These are phyloP conservation scores for Pristionchus exspectatus DNA, from an alignment of 2,888 invertebrate genomes.

Conservation along the genomic window DNA sequence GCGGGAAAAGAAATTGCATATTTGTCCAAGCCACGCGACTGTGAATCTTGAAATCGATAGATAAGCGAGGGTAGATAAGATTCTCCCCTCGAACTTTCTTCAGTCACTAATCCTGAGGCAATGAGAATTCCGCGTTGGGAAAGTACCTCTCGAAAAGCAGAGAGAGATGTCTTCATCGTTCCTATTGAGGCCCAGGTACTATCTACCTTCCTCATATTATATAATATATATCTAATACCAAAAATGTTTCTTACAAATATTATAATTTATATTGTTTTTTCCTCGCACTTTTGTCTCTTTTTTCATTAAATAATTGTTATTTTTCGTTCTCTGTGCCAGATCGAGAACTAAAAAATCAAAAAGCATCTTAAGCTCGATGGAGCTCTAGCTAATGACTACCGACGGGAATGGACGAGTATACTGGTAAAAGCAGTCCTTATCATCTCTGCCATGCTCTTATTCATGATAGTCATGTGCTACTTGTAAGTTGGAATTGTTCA, in stretches of 20 bases:
- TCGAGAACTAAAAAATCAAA: no score
- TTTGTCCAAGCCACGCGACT: not conserved
- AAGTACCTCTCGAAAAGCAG: not conserved
- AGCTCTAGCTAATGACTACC: not conserved
- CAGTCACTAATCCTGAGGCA: not conserved
- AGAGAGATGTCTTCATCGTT: constrained; percentile 39
- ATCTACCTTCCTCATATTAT: no score
- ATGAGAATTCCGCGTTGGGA: not conserved
- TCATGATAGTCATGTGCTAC: not conserved
- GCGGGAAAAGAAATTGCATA: not conserved
- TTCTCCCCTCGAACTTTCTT: not conserved
- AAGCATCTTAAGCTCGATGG: not conserved
- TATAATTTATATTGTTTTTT: no score
- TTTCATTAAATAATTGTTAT: no score
- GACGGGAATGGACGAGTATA: not conserved
- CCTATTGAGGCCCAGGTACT: not conserved
- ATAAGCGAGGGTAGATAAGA: not conserved
- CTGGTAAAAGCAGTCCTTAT: not conserved
- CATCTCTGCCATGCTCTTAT: not conserved
- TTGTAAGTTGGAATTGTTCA: not conserved
- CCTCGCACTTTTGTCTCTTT: no score
- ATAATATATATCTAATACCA: no score
- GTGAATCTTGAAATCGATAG: not conserved
- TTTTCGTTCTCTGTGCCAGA: no score
- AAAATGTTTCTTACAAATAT: no score